A percentile compares a stretch with the other conserved stretches of the same genome.
Evolutionary conservation across 1,140 invertebrate genomes (phyloP).

Genomic region (Sipha flava): DNA sequence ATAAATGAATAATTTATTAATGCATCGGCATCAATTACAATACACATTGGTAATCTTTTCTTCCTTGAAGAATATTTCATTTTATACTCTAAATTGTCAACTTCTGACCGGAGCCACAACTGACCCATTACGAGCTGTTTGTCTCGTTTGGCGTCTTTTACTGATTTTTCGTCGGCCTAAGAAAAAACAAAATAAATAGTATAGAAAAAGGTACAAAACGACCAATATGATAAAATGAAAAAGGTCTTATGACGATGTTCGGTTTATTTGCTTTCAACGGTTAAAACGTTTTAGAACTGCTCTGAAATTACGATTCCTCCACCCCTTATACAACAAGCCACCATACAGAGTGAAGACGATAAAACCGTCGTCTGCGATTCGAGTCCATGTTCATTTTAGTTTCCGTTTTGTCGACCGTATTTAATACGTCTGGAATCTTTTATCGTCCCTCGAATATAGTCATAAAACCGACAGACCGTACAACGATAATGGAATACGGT

Average conservation of each 20-base stretch:
- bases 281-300: neutral
- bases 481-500: conserved; percentile 31
- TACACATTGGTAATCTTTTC: conserved; percentile 58
- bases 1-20: conserved; percentile 61
- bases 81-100: conserved; percentile 57
- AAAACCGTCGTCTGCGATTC: conserved; percentile 26
- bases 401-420: conserved; percentile 30
- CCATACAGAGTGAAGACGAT: neutral
- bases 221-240: neutral
- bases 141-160: neutral
- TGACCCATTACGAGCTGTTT: conserved; percentile 53
- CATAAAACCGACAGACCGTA: conserved; percentile 28
- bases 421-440: conserved; percentile 32
- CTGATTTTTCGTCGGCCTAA: neutral
- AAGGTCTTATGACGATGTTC: neutral
- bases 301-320: conserved; percentile 8
- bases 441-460: conserved; percentile 26
- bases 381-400: conserved; percentile 22
- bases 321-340: neutral
- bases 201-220: neutral
- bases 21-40: conserved; percentile 64
- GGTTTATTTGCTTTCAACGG: conserved; percentile 12
- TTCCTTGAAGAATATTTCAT: conserved; percentile 41
- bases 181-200: neutral
- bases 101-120: conserved; percentile 65